Conservation (phyloP, 2,797 vertebrate species). For the Botia almorhae region DNA sequence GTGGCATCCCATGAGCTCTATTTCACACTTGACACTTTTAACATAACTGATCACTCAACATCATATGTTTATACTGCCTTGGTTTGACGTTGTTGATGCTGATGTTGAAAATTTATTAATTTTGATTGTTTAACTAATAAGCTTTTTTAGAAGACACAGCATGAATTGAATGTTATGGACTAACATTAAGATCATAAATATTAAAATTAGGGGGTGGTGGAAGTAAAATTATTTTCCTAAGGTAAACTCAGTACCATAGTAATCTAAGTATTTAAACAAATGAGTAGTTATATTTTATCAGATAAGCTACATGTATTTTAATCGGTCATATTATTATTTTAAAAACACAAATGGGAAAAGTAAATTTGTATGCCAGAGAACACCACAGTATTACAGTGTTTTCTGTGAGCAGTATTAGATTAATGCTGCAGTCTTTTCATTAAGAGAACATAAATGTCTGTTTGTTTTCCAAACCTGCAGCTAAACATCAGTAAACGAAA, state of each 20-base stretch:
- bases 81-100: not conserved
- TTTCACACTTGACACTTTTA: conserved; percentile 18
- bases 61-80: not conserved
- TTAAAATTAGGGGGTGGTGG: not conserved
- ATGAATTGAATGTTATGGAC: not conserved
- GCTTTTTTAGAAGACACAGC: not conserved
- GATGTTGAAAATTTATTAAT: no score
- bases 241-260: conserved; percentile 3
- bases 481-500: not conserved
- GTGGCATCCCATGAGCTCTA: not conserved
- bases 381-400: not conserved
- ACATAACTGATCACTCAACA: not conserved
- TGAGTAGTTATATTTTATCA: not conserved
- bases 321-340: not conserved
- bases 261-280: conserved; percentile 5
- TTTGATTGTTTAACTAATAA: not conserved
- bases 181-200: not conserved
- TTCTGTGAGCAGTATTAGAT: not conserved
- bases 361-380: not conserved
- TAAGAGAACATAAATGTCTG: no score
- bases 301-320: not conserved
- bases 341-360: not conserved
- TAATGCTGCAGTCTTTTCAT: not conserved
- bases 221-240: not conserved
- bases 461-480: not conserved